These are phyloP conservation scores for Colostygia pectinataria DNA, from an alignment of 2,888 invertebrate species.

Conservation along the genomic window DNA sequence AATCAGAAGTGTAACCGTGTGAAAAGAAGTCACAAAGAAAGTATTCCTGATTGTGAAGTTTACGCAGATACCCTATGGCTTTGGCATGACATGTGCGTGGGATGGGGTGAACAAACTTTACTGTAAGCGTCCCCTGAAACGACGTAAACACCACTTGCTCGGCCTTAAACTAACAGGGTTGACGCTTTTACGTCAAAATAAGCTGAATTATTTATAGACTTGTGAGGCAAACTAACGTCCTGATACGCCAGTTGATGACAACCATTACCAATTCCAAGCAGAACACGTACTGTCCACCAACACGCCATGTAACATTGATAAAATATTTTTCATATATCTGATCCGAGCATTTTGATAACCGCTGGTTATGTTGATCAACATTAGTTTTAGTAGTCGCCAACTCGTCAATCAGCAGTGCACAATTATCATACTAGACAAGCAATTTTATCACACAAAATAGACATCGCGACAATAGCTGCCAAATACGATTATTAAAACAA, in stretches of 20 bases:
- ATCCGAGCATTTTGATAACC: too few species aligned
- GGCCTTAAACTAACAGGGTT: slow-evolving; percentile 54
- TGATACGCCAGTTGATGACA: slow-evolving; percentile 26
- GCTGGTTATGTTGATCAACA: too few species aligned
- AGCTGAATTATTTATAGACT: slow-evolving; percentile 35
- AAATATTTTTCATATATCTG: too few species aligned
- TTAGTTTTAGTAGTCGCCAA: too few species aligned
- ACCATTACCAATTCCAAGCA: slow-evolving; percentile 7
- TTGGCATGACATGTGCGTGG: slow-evolving; percentile 39
- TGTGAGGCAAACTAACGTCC: slow-evolving; percentile 23
- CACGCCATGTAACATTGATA: too few species aligned
- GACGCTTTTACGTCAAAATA: slow-evolving; percentile 43
- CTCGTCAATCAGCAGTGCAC: too few species aligned
- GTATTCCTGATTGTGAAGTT: slow-evolving; percentile 23
- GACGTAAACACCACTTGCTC: slow-evolving; percentile 61
- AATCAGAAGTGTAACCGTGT: slow-evolving; percentile 13
- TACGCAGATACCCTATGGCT: slow-evolving; percentile 28
- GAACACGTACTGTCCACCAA: too few species aligned
- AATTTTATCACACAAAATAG: background rate
- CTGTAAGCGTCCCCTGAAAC: slow-evolving; percentile 60
- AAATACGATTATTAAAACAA: slow-evolving; percentile 1
- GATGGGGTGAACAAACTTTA: slow-evolving; percentile 73
- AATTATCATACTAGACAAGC: too few species aligned
- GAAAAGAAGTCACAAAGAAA: background rate
- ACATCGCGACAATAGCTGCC: slow-evolving; percentile 3